Evolutionary conservation across 2,113 vertebrate species (phyloP).

Genomic region (Pagrus major): DNA sequence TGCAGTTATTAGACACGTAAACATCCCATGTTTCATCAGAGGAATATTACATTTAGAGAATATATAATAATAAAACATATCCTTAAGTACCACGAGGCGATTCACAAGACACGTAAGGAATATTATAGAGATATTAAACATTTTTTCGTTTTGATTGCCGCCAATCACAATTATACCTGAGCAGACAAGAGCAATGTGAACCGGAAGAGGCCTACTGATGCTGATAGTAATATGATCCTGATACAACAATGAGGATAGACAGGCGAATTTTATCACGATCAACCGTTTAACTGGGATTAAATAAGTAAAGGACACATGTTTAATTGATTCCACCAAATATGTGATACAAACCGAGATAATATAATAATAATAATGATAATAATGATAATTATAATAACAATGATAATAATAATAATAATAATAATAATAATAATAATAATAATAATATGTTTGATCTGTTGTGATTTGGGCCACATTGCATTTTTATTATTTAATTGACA

Average conservation of each 20-base stretch:
- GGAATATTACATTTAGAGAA: background rate
- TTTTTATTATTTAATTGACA: conserved; percentile 1
- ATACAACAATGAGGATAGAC: background rate
- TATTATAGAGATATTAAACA: background rate
- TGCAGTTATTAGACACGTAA: background rate
- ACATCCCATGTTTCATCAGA: background rate
- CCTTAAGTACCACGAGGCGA: background rate
- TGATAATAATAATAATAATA: background rate
- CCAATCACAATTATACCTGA: background rate
- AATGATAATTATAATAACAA: background rate
- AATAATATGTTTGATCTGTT: background rate
- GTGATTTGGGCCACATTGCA: background rate
- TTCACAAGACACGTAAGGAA: background rate
- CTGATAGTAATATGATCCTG: background rate
- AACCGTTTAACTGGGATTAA: background rate
- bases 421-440: background rate
- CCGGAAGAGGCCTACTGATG: background rate
- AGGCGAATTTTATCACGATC: background rate
- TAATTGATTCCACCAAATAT: background rate
- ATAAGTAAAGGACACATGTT: background rate
- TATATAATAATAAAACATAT: background rate
- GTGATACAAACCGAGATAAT: background rate
- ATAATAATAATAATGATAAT: background rate
- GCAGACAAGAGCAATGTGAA: background rate
- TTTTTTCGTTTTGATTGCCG: background rate